Evolutionary conservation across 53 echinoderm and acorn worm species (phyloP).

Genomic region (Antedon mediterranea): DNA sequence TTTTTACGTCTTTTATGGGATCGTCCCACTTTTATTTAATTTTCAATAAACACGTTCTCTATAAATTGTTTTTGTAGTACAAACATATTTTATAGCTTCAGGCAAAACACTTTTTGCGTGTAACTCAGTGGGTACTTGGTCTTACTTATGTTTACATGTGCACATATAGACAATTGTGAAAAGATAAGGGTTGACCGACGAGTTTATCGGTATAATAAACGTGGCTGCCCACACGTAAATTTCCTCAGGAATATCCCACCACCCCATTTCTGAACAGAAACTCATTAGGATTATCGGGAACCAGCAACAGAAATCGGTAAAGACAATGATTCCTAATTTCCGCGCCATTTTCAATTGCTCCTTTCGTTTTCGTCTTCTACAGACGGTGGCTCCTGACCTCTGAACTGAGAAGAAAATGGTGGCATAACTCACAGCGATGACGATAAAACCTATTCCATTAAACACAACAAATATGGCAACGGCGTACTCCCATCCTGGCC

Average conservation of each 20-base stretch:
- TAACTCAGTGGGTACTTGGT: too few species aligned
- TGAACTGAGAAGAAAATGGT: constrained; percentile 79
- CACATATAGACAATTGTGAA: background rate
- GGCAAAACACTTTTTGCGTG: too few species aligned
- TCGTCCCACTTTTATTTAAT: too few species aligned
- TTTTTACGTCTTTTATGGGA: too few species aligned
- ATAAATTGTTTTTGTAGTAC: too few species aligned
- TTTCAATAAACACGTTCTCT: too few species aligned
- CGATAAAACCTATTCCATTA: constrained; percentile 61
- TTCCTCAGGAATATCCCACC: background rate
- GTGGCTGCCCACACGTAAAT: background rate
- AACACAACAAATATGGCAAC: constrained; percentile 70
- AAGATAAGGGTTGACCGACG: background rate
- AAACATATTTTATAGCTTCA: too few species aligned
- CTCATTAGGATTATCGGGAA: constrained; percentile 93
- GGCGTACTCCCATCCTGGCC: constrained; percentile 89
- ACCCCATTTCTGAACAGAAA: constrained; percentile 42
- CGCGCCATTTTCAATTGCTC: constrained; percentile 94
- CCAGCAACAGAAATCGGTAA: constrained; percentile 88
- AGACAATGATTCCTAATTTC: constrained; percentile 82
- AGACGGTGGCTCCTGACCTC: constrained; percentile 22
- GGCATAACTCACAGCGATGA: constrained; percentile 73
- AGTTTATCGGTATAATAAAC: background rate
- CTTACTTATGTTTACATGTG: too few species aligned
- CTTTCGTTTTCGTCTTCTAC: constrained; percentile 13